Percentiles rank a stretch among this genome's conserved stretches.
Evolutionary conservation across 2,113 vertebrate genomes (phyloP).

Genomic region (Cettia cetti): DNA sequence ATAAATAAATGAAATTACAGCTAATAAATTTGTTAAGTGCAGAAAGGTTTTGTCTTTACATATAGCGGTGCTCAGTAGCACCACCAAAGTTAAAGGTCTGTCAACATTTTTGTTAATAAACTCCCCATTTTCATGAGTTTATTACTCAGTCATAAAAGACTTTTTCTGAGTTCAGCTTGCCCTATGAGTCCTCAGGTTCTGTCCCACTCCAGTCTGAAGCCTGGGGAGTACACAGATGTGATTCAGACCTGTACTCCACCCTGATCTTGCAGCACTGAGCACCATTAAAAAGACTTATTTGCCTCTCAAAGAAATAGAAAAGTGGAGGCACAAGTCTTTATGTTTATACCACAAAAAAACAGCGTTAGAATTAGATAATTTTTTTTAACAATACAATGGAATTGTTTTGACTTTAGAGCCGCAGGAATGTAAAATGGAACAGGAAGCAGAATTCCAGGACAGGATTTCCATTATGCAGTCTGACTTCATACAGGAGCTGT

Average conservation of each 20-base stretch:
- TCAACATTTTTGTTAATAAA: conserved; percentile 39
- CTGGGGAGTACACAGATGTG: background rate
- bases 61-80: background rate
- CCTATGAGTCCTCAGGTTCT: background rate
- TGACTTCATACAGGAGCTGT: background rate
- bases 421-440: conserved; percentile 26
- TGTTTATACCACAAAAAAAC: background rate
- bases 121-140: background rate
- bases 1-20: conserved; percentile 9
- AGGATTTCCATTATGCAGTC: background rate
- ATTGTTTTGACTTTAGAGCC: background rate
- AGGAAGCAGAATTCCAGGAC: conserved; percentile 10
- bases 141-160: background rate
- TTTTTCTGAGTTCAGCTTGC: background rate
- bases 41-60: background rate
- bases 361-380: background rate
- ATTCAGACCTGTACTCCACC: background rate
- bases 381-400: conserved; percentile 5
- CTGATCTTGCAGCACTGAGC: background rate
- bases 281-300: background rate
- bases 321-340: background rate
- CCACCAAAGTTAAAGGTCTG: conserved; percentile 33
- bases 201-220: background rate
- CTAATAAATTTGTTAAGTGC: conserved; percentile 20
- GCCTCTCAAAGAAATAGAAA: background rate